Base-by-base conservation (phyloP, 2,113 vertebrate genomes). In the Scartelaos histophorus region DNA sequence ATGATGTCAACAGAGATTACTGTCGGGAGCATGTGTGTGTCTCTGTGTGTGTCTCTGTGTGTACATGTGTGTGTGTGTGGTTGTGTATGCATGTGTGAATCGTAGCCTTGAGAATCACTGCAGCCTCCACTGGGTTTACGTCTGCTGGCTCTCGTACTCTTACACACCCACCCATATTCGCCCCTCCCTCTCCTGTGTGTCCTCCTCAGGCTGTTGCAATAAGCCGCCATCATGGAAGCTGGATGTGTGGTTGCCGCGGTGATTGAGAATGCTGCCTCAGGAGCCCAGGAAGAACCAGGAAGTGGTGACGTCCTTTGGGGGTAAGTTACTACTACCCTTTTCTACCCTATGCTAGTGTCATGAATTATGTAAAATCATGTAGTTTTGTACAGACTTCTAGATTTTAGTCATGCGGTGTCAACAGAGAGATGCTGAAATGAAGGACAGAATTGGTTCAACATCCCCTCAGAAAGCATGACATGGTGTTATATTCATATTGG, bases 171-270 rank as follows among this genome's bases (percentile, higher is more conserved):
- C 79, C 84, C 77, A 38, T 54, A 71, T 71, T 71, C 53, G 47
- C 22, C 69, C 74, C 82, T 82, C 78, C 82, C 71, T 51, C 82
- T 82, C 85, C 22, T 16, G 56, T 54, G 79, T 71, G 73, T 84
- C 78, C 76, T 86, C 83, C 75, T 85, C 87, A 87, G 83, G 89
- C 90, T 90, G 90, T 90, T 92, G 91, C 90, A 87, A 91, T 88
- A 86, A 87, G 86, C 78, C 84, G 82, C 83, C 91, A 92, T 76
- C 75, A 94, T 90, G 93, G 93, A 94, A 86, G 88, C 92, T 85
- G 88, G 83, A 85, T 91, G 92, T 56, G 85, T 90, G 86, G 87
- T 90, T 91, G 90, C 91, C 87, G 91, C 91, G 91, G 90, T 87
- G 87, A 92, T 90, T 69, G 85, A 90, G 83, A 87, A 87, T 89